Evolutionary conservation across 1,140 invertebrate species (phyloP), one percentile per base, ranked within the genome.

Genomic region (Cydia strobilella): DNA sequence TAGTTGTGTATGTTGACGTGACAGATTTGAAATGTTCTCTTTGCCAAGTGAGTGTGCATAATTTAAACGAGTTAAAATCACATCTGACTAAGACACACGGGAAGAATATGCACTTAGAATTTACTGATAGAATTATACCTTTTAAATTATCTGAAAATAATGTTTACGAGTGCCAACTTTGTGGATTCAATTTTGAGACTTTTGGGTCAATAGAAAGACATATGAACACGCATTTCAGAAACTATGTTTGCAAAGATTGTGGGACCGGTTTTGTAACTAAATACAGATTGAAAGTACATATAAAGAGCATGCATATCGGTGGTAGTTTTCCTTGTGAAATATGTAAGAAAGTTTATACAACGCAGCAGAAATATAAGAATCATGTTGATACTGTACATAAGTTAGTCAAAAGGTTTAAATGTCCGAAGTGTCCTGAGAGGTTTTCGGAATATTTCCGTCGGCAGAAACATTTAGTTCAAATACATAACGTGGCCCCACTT

Each of bases 221-320:
- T 73, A 92, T 92, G 90, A 92, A 92, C 27, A 82, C 87, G 0
- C 90, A 92, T 75, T 92, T 82, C 42, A 86, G 90, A 54, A 92
- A 92, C 39, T 91, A 90, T 31, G 89, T 92, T 0, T 92, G 90
- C 75, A 87, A 85, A 7, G 88, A 91, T 12, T 92, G 90, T 25
- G 90, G 90, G 0, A 84, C 89, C 0, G 90, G 90, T 1, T 92
- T 90, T 51, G 85, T 90, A 0, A 92, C 89, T 0, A 90, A 87
- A 78, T 90, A 90, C 25, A 73, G 90, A 10, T 71, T 92, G n/a
- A 90, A 90, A 78, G 89, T 91, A 0, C 90, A 92, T 25, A 77
- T 80, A 0, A 89, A 88, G 65, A 90, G 85, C 23, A 89, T 89
- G 86, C 90, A 92, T 27, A 76, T 81, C 0, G 85, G 81, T 1